Conservation (phyloP, 2,888 invertebrate genomes). For the Euspilapteryx auroguttella region DNA sequence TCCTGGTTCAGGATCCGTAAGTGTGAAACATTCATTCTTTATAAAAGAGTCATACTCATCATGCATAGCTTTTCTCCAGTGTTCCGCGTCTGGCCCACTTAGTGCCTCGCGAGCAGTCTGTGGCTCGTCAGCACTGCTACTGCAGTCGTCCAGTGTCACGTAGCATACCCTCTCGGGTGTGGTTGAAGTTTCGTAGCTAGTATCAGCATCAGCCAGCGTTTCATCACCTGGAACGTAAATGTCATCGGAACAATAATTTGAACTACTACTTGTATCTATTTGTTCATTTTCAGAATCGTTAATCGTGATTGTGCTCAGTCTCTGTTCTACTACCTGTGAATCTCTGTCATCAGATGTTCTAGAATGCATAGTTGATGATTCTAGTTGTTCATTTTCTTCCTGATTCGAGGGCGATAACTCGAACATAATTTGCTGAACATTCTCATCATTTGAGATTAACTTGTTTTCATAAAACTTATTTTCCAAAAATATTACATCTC, state of each 20-base stretch:
- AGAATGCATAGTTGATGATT: no score
- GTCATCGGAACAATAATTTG: no score
- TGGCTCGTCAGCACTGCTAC: conserved; percentile 3
- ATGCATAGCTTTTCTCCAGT: conserved; percentile 7
- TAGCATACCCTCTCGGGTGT: background rate
- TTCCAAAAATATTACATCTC: conserved; percentile 2
- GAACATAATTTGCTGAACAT: conserved; percentile 1
- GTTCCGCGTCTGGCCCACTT: conserved; percentile 1
- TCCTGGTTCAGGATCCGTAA: conserved; percentile 5
- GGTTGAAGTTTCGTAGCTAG: conserved; percentile 2
- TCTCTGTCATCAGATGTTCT: no score
- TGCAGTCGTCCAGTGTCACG: background rate
- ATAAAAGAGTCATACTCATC: conserved; percentile 7
- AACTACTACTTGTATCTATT: no score
- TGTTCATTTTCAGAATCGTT: no score
- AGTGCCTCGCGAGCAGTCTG: conserved; percentile 3
- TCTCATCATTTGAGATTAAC: background rate
- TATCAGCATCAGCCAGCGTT: no score
- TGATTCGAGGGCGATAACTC: background rate
- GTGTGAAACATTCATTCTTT: conserved; percentile 5
- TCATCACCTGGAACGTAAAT: no score
- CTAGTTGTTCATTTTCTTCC: background rate
- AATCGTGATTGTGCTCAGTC: no score
- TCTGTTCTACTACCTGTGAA: no score
- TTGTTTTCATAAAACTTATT: conserved; percentile 2